Percentiles rank a stretch among this genome's conserved stretches.
Evolutionary conservation across 23 tunicate species (phyloP).

Genomic region (Clavelina lepadiformis): DNA sequence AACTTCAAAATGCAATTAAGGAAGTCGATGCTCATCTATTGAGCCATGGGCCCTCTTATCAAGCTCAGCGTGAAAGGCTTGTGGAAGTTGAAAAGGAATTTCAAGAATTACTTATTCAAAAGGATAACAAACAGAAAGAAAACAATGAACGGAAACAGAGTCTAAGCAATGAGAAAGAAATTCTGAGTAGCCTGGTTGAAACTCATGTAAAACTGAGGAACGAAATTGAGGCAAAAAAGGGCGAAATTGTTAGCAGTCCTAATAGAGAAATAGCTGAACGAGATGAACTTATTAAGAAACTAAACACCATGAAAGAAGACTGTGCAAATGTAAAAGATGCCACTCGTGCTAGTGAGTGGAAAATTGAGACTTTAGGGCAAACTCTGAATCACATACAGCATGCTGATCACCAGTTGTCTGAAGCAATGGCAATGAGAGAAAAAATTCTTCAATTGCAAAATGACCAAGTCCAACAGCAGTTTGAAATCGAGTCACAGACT

Average conservation of each 20-base stretch:
- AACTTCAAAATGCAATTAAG: conserved; percentile 1
- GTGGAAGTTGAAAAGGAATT: conserved; percentile 10
- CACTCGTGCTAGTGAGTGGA: conserved; percentile 8
- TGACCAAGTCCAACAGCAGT: conserved; percentile 16
- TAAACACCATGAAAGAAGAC: conserved; percentile 16
- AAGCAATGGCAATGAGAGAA: conserved; percentile 12
- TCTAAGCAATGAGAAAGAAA: neutral
- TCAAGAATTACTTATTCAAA: neutral
- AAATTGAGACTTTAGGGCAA: conserved; percentile 8
- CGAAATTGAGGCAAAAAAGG: conserved; percentile 12
- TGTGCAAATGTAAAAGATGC: conserved; percentile 1
- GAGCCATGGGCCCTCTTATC: neutral
- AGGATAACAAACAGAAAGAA: conserved; percentile 16
- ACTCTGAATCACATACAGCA: conserved; percentile 14
- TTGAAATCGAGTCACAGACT: conserved; percentile 1
- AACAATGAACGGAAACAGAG: conserved; percentile 27
- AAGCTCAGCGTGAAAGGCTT: conserved; percentile 15
- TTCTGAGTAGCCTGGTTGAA: neutral
- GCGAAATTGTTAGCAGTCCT: conserved; percentile 36
- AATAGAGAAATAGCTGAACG: conserved; percentile 10
- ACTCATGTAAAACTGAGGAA: conserved; percentile 5
- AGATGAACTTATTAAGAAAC: conserved; percentile 4
- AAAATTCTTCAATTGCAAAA: conserved; percentile 5
- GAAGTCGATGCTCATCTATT: conserved; percentile 16
- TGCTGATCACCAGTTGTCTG: conserved; percentile 6